Evolutionary conservation across 2,113 vertebrate genomes (phyloP).

Genomic region (Sinocyclocheilus maitianheensis): DNA sequence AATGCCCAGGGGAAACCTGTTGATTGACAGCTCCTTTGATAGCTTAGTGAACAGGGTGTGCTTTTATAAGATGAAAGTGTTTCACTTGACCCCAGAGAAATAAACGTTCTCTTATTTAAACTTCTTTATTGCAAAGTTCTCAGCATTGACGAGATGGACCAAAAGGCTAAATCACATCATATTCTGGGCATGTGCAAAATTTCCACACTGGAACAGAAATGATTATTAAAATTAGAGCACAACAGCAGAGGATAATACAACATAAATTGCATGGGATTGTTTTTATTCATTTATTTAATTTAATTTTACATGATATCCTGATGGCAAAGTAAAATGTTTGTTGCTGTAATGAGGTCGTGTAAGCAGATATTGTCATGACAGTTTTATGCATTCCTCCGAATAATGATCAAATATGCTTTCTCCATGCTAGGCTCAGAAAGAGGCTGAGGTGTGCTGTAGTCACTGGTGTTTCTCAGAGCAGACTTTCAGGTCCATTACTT

Average conservation of each 20-base stretch:
- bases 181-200: neutral
- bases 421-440: neutral
- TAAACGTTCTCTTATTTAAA: constrained; percentile 3
- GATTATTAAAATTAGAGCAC: neutral
- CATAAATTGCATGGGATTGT: neutral
- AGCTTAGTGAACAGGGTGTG: constrained; percentile 1
- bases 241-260: neutral
- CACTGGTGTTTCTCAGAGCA: neutral
- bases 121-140: constrained; percentile 33
- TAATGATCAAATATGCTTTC: constrained; percentile 33
- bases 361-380: constrained; percentile 6
- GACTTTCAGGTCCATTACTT: constrained; percentile 16
- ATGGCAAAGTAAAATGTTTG: constrained; percentile 3
- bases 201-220: neutral
- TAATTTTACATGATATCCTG: neutral
- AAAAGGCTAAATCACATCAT: neutral
- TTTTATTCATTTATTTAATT: neutral
- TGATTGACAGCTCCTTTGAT: constrained; percentile 43
- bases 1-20: constrained; percentile 38
- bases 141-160: neutral
- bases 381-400: constrained; percentile 11
- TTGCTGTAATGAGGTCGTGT: constrained; percentile 8
- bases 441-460: constrained; percentile 23
- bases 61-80: constrained; percentile 34
- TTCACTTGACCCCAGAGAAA: constrained; percentile 32